These are phyloP conservation scores for Sardina pilchardus DNA, from an alignment of 2,113 vertebrate species.

Conservation along the genomic window DNA sequence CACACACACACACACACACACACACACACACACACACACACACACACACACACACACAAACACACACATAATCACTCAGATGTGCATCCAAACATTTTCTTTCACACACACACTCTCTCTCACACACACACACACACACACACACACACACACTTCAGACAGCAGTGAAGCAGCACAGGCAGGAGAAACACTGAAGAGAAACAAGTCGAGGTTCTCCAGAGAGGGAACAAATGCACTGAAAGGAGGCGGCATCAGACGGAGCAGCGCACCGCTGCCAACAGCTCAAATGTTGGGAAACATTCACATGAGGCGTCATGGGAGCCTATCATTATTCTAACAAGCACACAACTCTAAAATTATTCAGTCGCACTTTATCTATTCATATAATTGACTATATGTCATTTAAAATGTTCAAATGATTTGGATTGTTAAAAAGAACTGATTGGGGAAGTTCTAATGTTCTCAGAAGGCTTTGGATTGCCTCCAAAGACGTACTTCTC, in stretches of 20 bases:
- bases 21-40: too few species aligned
- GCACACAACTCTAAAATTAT: not conserved
- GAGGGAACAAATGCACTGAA: not conserved
- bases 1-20: too few species aligned
- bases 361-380: not conserved
- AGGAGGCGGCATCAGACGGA: not conserved
- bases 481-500: not conserved
- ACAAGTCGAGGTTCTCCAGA: too few species aligned
- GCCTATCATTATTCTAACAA: not conserved
- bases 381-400: not conserved
- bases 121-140: too few species aligned
- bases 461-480: not conserved
- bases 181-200: too few species aligned
- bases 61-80: too few species aligned
- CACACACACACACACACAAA: too few species aligned
- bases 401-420: not conserved
- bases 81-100: too few species aligned
- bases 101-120: too few species aligned
- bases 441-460: not conserved
- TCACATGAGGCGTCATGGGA: not conserved
- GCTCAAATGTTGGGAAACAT: not conserved
- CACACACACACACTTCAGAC: too few species aligned
- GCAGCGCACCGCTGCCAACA: not conserved
- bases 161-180: too few species aligned
- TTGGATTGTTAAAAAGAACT: not conserved